Evolutionary conservation across 2,888 invertebrate species (phyloP), one percentile per base, ranked within the genome.

Genomic region (Cinara cedri): DNA sequence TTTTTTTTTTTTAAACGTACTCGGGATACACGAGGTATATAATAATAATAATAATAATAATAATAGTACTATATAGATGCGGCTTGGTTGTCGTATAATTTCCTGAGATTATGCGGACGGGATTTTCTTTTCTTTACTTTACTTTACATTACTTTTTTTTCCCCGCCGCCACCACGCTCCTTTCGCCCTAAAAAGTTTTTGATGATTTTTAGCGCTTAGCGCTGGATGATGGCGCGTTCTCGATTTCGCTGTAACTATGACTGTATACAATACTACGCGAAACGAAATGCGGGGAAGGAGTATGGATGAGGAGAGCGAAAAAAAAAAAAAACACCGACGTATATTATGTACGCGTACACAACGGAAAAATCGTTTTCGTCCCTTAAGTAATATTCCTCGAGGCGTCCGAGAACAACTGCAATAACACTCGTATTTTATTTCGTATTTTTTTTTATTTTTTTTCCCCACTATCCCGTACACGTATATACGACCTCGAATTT

Each of bases 41-140:
- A 34, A 34, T 34, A 34, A 34, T 34, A 34, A 34, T 34, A n/a
- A n/a, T n/a, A n/a, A n/a, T n/a, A n/a, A n/a, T n/a, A n/a, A n/a
- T n/a, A n/a, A 34, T 42, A 14, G 16, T 8, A 60, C 34, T 19
- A 57, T 19, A n/a, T 26, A 44, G 44, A 8, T 19, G 44, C 44
- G 44, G 19, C 44, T 34, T 6, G 34, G 24, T 49, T 24, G 10
- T 21, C 24, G 42, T 54, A 42, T 51, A 74, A 49, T 74, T 63
- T 24, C 62, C 49, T 21, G 42, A 34, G 63, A 74, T 63, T 63
- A 74, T 42, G 63, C 51, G 46, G 74, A 63, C 49, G 54, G 9
- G 3, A 13, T 16, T 63, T 74, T 49, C 49, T 46, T 46, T 57
- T 60, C 24, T 71, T 46, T 63, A n/a, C 16, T n/a, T 44, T 54